phyloP scores from a whole-genome alignment of 2,113 vertebrate species.

The Crotalus helleri region DNA sequence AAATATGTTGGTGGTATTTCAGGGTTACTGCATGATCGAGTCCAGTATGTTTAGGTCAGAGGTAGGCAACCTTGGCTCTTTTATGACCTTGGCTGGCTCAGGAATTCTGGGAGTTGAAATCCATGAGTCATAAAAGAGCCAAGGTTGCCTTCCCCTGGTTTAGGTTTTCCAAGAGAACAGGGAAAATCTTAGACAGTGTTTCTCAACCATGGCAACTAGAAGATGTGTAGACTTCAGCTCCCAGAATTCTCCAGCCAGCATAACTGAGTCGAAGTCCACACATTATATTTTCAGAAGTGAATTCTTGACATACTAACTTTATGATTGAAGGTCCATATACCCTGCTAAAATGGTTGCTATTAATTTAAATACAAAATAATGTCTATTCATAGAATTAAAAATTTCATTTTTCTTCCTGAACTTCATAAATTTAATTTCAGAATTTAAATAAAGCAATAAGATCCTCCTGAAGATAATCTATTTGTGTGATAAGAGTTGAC shows the following conservation, averaged over 20 bases:
- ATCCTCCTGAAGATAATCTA: not conserved
- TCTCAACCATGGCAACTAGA: not conserved
- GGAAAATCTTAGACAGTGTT: not conserved
- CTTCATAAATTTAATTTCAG: not conserved
- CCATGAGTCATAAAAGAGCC: no score
- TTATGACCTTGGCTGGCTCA: no score
- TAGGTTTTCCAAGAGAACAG: not conserved
- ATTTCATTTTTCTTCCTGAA: not conserved
- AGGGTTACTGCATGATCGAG: not conserved
- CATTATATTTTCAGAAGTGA: not conserved
- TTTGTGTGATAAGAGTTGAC: not conserved
- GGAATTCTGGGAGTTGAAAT: no score
- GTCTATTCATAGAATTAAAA: not conserved
- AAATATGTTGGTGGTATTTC: not conserved
- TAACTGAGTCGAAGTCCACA: not conserved
- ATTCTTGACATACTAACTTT: not conserved
- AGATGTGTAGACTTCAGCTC: not conserved
- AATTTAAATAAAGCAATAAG: not conserved
- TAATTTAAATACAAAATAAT: slow-evolving; percentile 16
- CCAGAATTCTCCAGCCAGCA: not conserved
- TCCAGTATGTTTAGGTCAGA: not conserved
- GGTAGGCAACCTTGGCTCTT: no score
- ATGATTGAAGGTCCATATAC: slow-evolving; percentile 6
- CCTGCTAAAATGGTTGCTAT: not conserved
- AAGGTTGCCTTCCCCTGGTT: no score